Base-by-base conservation (phyloP, 2,797 vertebrate species). In the Masticophis lateralis region DNA sequence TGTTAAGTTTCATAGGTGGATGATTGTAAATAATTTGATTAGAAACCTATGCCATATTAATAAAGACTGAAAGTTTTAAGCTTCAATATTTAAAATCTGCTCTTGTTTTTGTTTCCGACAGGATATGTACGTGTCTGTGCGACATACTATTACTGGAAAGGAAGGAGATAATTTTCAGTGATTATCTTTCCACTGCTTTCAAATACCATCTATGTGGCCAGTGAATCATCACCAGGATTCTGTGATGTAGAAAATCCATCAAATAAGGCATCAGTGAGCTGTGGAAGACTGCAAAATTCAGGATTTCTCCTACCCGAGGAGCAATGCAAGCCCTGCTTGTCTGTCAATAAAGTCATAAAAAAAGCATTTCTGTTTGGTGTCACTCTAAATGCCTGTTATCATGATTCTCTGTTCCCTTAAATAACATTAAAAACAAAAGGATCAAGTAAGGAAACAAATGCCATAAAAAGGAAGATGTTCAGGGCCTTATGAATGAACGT, bases 111-210 rank as follows among this genome's bases (percentile, higher is more conserved):
- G 51, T 74, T 53, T 60, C 18, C 47, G 60, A 53, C 47, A 92
- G 92, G 92, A 51, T 63, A 63, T 90, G 92, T 90, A 60, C 92
- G 88, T 11, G 74, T 92, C 74, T 92, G 92, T 86, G 11, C 59
- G 32, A 90, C 88, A 56, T 92, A 92, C 88, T 92, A 56, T 79
- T 92, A 90, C 59, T 86, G 92, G 92, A 93, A 37, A 91, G 27
- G 14, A 88, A 91, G 56, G 37, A 93, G 63, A 88, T 93, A 87
- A 88, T 53, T 87, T 60, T 37, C 61, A 86, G n/a, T 61, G 13
- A 63, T 86, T 79, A 59, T 47, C 69, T 92, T 83, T 53, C 69
- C 22, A 47, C 32, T 74, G 83, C 86, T 83, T 60, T 55, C 20
- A 79, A 61, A 61, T 61, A 37, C 43, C 90, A 88, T 83, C 63